Percentiles rank a stretch among this genome's conserved stretches.
Evolutionary conservation across 2,797 vertebrate species (phyloP).

Genomic region (Parauchenoglanis punctatus): DNA sequence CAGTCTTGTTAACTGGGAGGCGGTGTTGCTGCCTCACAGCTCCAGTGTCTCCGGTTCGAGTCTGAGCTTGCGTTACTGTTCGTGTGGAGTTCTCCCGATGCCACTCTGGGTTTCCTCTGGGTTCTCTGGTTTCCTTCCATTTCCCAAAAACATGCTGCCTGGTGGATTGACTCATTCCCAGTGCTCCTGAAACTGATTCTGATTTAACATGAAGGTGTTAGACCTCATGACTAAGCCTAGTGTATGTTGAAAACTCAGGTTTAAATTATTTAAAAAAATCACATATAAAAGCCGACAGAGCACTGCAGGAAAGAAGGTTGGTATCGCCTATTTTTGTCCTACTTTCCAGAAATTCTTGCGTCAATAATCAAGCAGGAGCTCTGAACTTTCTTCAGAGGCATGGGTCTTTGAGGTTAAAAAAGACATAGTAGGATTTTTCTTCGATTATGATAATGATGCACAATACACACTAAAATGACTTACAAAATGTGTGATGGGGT

Average conservation of each 20-base stretch:
- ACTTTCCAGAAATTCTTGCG: not conserved
- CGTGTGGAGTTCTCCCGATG: not conserved
- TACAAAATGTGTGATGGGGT: not conserved
- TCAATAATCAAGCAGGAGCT: not conserved
- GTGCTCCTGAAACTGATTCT: not conserved
- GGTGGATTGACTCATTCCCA: not conserved
- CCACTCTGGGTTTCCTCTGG: not conserved
- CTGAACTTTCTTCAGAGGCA: not conserved
- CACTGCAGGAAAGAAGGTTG: not conserved
- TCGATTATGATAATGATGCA: not conserved
- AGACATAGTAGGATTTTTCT: not conserved
- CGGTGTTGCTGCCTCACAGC: not conserved
- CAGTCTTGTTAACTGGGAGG: not conserved
- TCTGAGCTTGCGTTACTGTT: not conserved
- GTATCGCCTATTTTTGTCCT: not conserved
- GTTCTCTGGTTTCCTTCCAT: not conserved
- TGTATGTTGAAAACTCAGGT: not conserved
- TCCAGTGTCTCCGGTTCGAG: not conserved
- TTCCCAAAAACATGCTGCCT: not conserved
- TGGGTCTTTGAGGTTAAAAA: constrained; percentile 1
- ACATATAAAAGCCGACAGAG: not conserved
- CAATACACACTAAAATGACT: not conserved
- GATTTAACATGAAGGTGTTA: not conserved
- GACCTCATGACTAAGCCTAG: not conserved
- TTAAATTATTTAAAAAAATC: not conserved